Conservation (phyloP, 2,888 invertebrate genomes). For the Gonocerus acuteangulatus region DNA sequence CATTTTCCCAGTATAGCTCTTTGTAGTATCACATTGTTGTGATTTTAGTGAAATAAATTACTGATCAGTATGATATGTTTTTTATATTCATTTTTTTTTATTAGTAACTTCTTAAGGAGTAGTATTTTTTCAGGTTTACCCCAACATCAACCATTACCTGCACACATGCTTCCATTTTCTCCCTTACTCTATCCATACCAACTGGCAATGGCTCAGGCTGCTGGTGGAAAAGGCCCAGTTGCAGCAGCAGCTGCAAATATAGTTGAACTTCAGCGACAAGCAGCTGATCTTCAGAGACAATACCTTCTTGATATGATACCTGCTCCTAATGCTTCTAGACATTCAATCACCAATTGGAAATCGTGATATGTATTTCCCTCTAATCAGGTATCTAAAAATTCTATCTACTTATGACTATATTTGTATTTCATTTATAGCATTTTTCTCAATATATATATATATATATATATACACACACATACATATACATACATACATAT, state of each 20-base stretch:
- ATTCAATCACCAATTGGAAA: constrained; percentile 50
- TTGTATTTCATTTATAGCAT: background rate
- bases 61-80: too few relatives aligned
- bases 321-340: constrained; percentile 39
- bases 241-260: constrained; percentile 47
- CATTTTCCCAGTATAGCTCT: too few relatives aligned
- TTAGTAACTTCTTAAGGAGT: too few relatives aligned
- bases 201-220: constrained; percentile 53
- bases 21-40: too few relatives aligned
- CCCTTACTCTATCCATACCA: constrained; percentile 84
- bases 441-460: too few relatives aligned
- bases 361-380: constrained; percentile 46
- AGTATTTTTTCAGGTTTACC: constrained; percentile 35
- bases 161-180: constrained; percentile 82
- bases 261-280: constrained; percentile 72
- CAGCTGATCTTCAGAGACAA: constrained; percentile 84
- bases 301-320: constrained; percentile 96
- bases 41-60: too few relatives aligned
- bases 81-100: too few relatives aligned
- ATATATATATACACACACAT: too few relatives aligned
- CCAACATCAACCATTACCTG: constrained; percentile 57
- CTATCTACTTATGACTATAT: background rate
- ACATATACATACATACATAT: too few relatives aligned
- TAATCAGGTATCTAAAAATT: constrained; percentile 5
- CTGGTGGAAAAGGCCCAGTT: constrained; percentile 45